Evolutionary conservation across 2,113 vertebrate species (phyloP), one percentile per base, ranked within the genome.

Genomic region (Amblyornis subalaris): DNA sequence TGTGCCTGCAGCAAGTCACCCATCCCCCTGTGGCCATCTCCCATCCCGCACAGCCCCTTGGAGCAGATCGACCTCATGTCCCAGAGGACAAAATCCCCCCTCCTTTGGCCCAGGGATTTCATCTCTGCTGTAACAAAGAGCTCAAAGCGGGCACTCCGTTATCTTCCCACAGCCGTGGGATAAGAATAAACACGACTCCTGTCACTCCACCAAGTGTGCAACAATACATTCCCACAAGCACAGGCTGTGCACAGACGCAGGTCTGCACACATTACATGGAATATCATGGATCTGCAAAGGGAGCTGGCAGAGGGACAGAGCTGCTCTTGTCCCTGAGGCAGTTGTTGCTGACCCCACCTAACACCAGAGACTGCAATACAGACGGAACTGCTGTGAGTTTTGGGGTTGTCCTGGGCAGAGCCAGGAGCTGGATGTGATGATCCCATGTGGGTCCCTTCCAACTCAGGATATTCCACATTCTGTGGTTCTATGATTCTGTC

Each of bases 171-270:
- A 42, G 57, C 42, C 2, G 3, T 19, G 65, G 38, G 64, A 26
- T 70, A 55, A 47, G 60, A 48, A 26, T 22, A 33, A 75, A 79
- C 8, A 12, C 0, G 1, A 50, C 29, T 64, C 44, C 28, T 87
- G 64, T n/a, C 47, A n/a, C 31, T 36, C 48, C 21, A 38, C 3
- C 4, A 14, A 35, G n/a, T 3, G 36, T 71, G 64, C 67, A 48
- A 7, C 0, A 1, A 5, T 13, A 25, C 0, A 0, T 40, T 47
- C 35, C 53, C 78, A 35, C 33, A 33, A 42, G 70, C 40, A 21
- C 50, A 44, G 45, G n/a, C 42, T 40, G 38, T 9, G 77, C 58
- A 36, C 2, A 12, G 71, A 38, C 50, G 65, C 23, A 45, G 66
- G 11, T 53, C 50, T 61, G 42, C 65, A 42, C 44, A 42, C 10